Conservation (phyloP, 2,888 invertebrate species). For the Pogonocherus hispidulus region DNA sequence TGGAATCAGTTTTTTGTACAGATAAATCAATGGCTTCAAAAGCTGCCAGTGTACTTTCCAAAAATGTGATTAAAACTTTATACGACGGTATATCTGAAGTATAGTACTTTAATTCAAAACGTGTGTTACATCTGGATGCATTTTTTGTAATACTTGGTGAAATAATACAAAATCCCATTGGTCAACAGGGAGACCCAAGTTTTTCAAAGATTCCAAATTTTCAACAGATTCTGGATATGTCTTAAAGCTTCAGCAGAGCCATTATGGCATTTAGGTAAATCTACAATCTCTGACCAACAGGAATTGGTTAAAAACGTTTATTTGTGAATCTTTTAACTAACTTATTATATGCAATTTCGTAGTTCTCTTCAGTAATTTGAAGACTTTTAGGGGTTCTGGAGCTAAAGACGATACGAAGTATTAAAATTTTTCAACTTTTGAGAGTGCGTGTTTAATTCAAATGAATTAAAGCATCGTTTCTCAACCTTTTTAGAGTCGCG, state of each 20-base stretch:
- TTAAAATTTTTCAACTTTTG: not conserved
- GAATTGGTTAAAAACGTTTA: not conserved
- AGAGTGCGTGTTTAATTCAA: too few relatives aligned
- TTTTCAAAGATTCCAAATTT: not conserved
- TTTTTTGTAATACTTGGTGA: too few relatives aligned
- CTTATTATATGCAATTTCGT: constrained; percentile 1
- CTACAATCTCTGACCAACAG: not conserved
- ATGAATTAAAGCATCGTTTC: too few relatives aligned
- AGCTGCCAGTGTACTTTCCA: too few relatives aligned
- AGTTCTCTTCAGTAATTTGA: constrained; percentile 1
- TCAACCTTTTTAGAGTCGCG: too few relatives aligned
- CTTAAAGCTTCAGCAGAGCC: not conserved
- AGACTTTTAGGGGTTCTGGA: not conserved
- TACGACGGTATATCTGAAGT: not conserved
- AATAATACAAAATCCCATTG: not conserved
- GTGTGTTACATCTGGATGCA: too few relatives aligned
- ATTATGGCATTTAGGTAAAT: not conserved
- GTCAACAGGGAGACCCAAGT: not conserved
- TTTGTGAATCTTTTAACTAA: constrained; percentile 3
- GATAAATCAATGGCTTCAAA: too few relatives aligned
- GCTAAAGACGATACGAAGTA: not conserved
- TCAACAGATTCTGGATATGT: not conserved
- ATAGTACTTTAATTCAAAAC: too few relatives aligned
- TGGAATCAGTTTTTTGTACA: too few relatives aligned
- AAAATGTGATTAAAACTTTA: too few relatives aligned